Evolutionary conservation across 1,140 invertebrate genomes (phyloP).

Genomic region (Drosophila yakuba): DNA sequence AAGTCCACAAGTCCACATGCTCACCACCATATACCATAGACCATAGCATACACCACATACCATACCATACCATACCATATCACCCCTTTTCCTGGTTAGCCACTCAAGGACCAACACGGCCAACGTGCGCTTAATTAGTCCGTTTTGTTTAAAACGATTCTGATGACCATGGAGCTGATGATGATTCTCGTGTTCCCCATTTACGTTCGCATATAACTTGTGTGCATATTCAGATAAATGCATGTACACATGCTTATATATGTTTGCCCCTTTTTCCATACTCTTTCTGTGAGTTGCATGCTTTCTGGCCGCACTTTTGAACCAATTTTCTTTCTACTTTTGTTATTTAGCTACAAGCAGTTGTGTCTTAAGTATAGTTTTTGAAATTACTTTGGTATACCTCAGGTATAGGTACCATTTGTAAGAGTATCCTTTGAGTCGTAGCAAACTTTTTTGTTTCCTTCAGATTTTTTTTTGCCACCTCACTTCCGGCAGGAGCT

Average conservation of each 20-base stretch:
- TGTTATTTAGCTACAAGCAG: too few species aligned
- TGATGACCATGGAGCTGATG: conserved; percentile 61
- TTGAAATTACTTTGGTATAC: too few species aligned
- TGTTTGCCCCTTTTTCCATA: not conserved
- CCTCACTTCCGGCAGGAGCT: conserved; percentile 45
- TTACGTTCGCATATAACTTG: not conserved
- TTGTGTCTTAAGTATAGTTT: not conserved
- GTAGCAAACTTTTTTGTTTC: not conserved
- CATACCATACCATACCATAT: not conserved
- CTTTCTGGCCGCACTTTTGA: not conserved
- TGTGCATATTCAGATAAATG: conserved; percentile 27
- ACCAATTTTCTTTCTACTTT: not conserved
- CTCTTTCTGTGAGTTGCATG: not conserved
- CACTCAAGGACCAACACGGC: conserved; percentile 43
- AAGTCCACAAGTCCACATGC: not conserved
- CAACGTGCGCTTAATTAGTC: conserved; percentile 78
- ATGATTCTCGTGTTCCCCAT: conserved; percentile 41
- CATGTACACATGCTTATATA: conserved; percentile 4
- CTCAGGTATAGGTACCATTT: not conserved
- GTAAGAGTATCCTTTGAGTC: not conserved
- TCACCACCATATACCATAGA: not conserved
- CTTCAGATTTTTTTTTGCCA: conserved; percentile 24
- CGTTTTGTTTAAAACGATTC: conserved; percentile 80
- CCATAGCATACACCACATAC: not conserved
- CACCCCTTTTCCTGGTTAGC: conserved; percentile 1